Base-by-base conservation (phyloP, 37 sponge, comb jelly and placozoan species). In the Ephydatia muelleri region DNA sequence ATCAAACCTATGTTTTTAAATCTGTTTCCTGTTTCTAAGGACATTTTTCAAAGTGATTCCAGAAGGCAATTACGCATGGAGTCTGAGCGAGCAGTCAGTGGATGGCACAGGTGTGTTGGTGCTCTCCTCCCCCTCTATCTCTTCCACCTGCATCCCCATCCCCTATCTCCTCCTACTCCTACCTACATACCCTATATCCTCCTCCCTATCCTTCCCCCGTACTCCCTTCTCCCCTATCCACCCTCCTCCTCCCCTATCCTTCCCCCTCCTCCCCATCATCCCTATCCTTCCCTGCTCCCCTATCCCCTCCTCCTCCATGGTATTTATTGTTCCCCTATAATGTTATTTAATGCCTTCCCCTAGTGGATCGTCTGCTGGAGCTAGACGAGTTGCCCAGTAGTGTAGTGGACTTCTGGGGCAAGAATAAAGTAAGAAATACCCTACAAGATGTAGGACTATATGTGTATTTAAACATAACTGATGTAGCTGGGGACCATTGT, bases 331-430 rank as follows among this genome's bases (percentile, higher is more conserved):
- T 69, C 9, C 30, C 4, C 5, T 29, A 32, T 28, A 26, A 5
- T 29, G 27, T 29, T 69, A 6, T 69, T 3, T 8, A 26, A 5
- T 29, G 68, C 34, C 39, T 2, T 64, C 28, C 0, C 82, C 6
- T 74, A 88, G 93, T 90, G 64, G 72, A 92, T 27, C 65, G 92
- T 19, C 57, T 43, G 35, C 40, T 95, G 14, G 75, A 79, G 9
- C 67, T 73, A 23, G 66, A 74, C 4, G 93, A 95, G 67, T 86
- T 90, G 28, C 93, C 90, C 5, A 73, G 91, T 70, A 68, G 75
- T 13, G 75, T 92, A 21, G 83, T 92, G 35, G 93, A 92, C 79
- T 95, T 95, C 83, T 95, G 96, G 96, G 96, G 96, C 0, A 92
- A 95, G 40, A 71, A 78, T 35, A 91, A 43, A 68, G 92, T 91